These are phyloP conservation scores for Synanceia verrucosa DNA, from an alignment of 2,797 vertebrate species.

Conservation along the genomic window DNA sequence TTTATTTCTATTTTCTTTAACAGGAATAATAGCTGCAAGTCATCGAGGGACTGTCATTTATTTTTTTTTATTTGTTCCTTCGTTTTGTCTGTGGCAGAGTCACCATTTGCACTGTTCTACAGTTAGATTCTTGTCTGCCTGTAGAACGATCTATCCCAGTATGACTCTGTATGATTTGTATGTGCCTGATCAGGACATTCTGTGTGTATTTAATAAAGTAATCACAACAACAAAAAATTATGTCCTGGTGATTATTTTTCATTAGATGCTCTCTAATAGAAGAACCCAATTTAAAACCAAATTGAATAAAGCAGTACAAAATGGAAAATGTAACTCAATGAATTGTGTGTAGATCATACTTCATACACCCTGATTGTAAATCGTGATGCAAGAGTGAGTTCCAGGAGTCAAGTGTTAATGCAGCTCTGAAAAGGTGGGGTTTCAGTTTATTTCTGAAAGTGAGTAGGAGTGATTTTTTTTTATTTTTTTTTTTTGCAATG, in stretches of 20 bases:
- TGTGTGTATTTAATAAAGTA: slow-evolving; percentile 82
- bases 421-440: slow-evolving; percentile 3
- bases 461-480: slow-evolving; percentile 33
- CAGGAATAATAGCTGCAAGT: slow-evolving; percentile 75
- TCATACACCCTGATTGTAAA: not conserved
- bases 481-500: slow-evolving; percentile 9
- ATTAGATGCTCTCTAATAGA: not conserved
- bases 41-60: slow-evolving; percentile 46
- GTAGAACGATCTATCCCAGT: slow-evolving; percentile 38
- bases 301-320: not conserved
- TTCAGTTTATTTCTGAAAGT: slow-evolving; percentile 22
- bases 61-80: slow-evolving; percentile 2
- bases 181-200: slow-evolving; percentile 66
- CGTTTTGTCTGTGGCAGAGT: slow-evolving; percentile 44
- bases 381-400: not conserved
- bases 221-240: slow-evolving; percentile 29
- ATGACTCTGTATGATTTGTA: slow-evolving; percentile 55
- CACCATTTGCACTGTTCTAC: slow-evolving; percentile 64
- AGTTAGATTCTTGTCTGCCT: slow-evolving; percentile 42
- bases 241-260: not conserved
- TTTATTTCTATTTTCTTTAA: slow-evolving; percentile 38
- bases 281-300: not conserved
- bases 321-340: not conserved
- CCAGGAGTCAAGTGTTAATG: slow-evolving; percentile 21
- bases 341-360: not conserved